Base-by-base conservation (phyloP, 2,797 vertebrate species). In the Rhabdophis nuchalis region DNA sequence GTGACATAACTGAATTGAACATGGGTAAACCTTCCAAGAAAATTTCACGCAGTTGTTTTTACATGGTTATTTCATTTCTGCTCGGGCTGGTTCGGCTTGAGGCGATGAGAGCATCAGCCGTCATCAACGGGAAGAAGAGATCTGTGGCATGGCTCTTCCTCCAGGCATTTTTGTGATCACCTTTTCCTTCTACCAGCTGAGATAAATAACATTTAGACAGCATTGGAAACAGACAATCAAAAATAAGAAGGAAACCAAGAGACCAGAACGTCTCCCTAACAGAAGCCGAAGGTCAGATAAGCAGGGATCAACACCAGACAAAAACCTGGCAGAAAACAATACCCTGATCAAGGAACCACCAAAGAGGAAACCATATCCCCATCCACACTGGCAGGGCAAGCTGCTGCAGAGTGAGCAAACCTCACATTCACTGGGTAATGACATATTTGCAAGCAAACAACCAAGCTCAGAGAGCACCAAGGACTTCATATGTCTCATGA, bases 211-310 rank as follows among this genome's bases (percentile, higher is more conserved):
- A 32, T 64, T 64, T 64, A 64, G 29, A 32, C 61, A 64, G 27
- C 29, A 14, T 72, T 72, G 6, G 32, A 72, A 72, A 72, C 13
- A 32, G 61, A 32, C n/a, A 32, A 68, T 68, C n/a, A 68, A 18
- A 68, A 3, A 72, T 18, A 72, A 16, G 7, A 18, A 72, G 16
- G 32, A 72, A 72, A 72, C n/a, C 4, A 36, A 72, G 16, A 36
- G n/a, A 72, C 16, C n/a, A 72, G 16, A 72, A 36, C 0, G 0
- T 32, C 36, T 72, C 2, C 7, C 2, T 32, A 9, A 6, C n/a
- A 72, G 14, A 32, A 72, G n/a, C n/a, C 2, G 20, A 72, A 3
- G 32, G 18, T 36, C 64, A 72, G 64, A 72, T 36, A 72, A 72
- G n/a, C 64, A 72, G 64, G 64, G 64, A 36, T 72, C n/a, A 72